Conservation (phyloP, 2,113 vertebrate species). For the Mystacornis crossleyi region DNA sequence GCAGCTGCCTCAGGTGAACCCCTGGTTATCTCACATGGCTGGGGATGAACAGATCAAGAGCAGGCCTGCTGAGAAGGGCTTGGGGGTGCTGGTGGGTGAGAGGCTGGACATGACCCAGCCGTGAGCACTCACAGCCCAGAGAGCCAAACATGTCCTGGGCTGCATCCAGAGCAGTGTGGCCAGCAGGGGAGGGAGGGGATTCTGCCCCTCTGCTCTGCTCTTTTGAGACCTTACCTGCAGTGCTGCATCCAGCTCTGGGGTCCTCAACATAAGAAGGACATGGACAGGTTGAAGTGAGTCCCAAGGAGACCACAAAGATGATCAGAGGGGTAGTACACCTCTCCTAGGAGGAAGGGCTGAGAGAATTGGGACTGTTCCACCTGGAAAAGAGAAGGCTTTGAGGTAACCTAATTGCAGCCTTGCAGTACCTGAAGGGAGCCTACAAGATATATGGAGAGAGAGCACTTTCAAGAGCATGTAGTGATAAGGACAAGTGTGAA, state of each 20-base stretch:
- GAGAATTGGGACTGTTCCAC: background rate
- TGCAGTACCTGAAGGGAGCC: background rate
- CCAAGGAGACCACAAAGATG: background rate
- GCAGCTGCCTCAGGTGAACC: rapidly evolving
- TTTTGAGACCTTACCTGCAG: background rate
- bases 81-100: background rate
- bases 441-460: background rate
- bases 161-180: rapidly evolving
- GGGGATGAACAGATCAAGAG: rapidly evolving
- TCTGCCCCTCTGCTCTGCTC: background rate
- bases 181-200: background rate
- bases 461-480: background rate
- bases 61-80: background rate
- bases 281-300: background rate
- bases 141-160: background rate
- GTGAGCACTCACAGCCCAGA: background rate
- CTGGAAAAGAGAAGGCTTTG: background rate
- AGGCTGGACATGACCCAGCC: background rate
- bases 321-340: background rate
- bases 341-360: background rate
- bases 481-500: no score
- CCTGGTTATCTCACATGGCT: no score
- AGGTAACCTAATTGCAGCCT: background rate
- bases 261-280: rapidly evolving
- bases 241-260: background rate